Evolutionary conservation across 2,113 vertebrate genomes (phyloP), one percentile per base, ranked within the genome.

Genomic region (Holacanthus passer): DNA sequence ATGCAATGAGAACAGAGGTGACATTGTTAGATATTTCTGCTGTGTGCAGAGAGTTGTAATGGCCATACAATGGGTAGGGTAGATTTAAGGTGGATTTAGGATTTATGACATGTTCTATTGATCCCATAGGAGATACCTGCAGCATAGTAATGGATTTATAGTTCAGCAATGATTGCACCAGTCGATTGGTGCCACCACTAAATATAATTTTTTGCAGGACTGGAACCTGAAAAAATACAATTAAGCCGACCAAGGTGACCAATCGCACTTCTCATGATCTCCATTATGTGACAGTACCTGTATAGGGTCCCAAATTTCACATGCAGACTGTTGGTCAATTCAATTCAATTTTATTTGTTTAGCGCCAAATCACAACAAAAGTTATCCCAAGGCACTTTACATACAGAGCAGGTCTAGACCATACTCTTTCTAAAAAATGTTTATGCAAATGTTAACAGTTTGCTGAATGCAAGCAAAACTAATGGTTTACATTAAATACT

Each of bases 401-500:
- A n/a, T n/a, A n/a, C n/a, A n/a, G n/a, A n/a, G n/a, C n/a, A n/a
- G n/a, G n/a, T n/a, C n/a, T n/a, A n/a, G n/a, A n/a, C n/a, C n/a
- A n/a, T n/a, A n/a, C n/a, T n/a, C n/a, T n/a, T n/a, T n/a, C 8
- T 7, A 37, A 37, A 37, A 37, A 35, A 37, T n/a, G n/a, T 39
- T 39, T 2, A 64, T 52, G 13, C 8, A 32, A 45, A 43, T 13
- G 12, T 6, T 16, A 41, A 62, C 53, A 67, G 58, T 43, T 79
- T 29, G 29, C 16, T 50, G 31, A 59, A 66, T 62, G 43, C 19
- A 12, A 31, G 32, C 1, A 41, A 63, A 75, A 35, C 13, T 29
- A 4, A 74, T n/a, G 41, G 16, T 73, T 73, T 64, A 59, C 55
- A 64, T 48, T 50, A 2, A 27, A 20, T 50, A 22, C 64, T 41